These are phyloP conservation scores for Sebastes taczanowskii DNA, from an alignment of 2,797 vertebrate species.

Conservation along the genomic window DNA sequence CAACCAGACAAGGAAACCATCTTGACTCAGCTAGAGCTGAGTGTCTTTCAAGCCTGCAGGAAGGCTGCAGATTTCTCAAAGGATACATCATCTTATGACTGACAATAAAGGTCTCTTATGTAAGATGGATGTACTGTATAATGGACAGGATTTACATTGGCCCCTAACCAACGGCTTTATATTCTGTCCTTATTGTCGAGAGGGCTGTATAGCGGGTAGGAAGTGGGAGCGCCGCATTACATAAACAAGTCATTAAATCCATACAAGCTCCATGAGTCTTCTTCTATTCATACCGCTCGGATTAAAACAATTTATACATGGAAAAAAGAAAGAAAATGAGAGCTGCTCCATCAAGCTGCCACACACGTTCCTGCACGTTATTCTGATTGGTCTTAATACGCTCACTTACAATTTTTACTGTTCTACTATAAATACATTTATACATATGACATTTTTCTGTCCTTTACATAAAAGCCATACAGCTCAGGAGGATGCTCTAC, in stretches of 20 bases:
- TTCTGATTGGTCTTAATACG: neutral
- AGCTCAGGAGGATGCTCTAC: conserved; percentile 2
- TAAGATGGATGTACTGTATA: neutral
- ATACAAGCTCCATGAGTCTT: neutral
- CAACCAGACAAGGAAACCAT: neutral
- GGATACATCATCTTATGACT: neutral
- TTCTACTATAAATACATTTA: conserved; percentile 1
- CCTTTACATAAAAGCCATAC: conserved; percentile 35
- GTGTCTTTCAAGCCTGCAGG: neutral
- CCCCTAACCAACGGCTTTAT: neutral
- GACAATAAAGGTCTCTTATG: conserved; percentile 7
- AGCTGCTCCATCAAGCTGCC: neutral
- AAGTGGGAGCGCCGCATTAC: neutral
- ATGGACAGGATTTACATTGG: neutral
- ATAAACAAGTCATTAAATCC: conserved; percentile 28
- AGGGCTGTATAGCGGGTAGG: neutral
- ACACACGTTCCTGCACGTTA: neutral
- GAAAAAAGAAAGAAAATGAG: neutral
- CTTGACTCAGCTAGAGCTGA: neutral
- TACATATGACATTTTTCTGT: conserved; percentile 8
- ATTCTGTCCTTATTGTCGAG: neutral
- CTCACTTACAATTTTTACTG: neutral
- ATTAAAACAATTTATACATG: neutral
- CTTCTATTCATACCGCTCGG: neutral
- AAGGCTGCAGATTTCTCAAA: neutral